Conservation (phyloP, 2,797 vertebrate genomes). For the Chrosomus eos region DNA sequence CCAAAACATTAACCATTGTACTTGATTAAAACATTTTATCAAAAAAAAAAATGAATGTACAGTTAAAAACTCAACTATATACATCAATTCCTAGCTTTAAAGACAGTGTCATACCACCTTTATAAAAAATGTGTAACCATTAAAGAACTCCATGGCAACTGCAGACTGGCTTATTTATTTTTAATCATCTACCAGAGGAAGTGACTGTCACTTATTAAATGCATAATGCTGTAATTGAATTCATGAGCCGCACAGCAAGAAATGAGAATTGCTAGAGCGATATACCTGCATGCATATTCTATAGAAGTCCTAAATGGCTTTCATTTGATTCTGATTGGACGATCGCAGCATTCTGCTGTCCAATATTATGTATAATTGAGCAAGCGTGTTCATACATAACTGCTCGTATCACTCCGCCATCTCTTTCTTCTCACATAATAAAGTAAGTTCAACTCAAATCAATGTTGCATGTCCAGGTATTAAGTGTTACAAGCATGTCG, state of each 20-base stretch:
- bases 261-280: background rate
- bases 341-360: background rate
- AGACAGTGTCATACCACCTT: conserved; percentile 86
- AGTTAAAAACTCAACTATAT: conserved; percentile 63
- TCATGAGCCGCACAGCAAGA: background rate
- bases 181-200: background rate
- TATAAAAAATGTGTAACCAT: conserved; percentile 87
- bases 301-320: background rate
- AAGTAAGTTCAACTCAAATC: conserved; percentile 38
- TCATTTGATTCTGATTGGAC: conserved; percentile 1
- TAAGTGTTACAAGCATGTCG: background rate
- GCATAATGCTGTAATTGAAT: background rate
- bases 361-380: background rate
- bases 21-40: conserved; percentile 80
- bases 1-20: conserved; percentile 66
- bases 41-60: conserved; percentile 83
- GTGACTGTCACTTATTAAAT: background rate
- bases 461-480: conserved; percentile 22
- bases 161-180: conserved; percentile 75
- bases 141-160: conserved; percentile 88
- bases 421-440: conserved; percentile 18
- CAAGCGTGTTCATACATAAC: background rate
- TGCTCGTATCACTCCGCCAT: conserved; percentile 16
- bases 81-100: conserved; percentile 83
- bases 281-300: background rate